Conservation (phyloP, 2,797 vertebrate species). For the Dendrocincla fuliginosa region DNA sequence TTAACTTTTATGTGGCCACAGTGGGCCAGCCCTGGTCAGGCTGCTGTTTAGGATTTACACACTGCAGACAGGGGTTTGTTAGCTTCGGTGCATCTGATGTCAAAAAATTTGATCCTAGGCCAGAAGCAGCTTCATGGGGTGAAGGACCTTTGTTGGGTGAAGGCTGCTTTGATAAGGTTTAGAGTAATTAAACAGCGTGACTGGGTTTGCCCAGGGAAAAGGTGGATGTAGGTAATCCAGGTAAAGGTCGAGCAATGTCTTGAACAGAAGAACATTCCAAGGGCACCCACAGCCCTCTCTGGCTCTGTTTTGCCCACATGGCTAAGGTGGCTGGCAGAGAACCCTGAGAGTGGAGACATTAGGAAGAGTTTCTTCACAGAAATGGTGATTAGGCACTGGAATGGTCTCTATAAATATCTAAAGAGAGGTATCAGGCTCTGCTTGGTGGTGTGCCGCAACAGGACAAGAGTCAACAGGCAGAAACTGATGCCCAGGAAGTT, state of each 20-base stretch:
- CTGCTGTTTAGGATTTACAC: fast-evolving
- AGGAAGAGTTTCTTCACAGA: neutral
- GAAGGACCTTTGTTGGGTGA: no score
- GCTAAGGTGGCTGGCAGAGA: neutral
- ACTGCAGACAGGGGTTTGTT: neutral
- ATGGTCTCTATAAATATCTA: neutral
- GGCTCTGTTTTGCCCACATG: neutral
- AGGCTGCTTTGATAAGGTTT: neutral
- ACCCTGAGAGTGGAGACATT: neutral
- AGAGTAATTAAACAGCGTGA: no score
- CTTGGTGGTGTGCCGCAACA: neutral
- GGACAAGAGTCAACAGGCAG: neutral
- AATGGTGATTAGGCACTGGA: neutral
- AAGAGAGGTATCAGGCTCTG: neutral
- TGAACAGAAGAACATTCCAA: neutral
- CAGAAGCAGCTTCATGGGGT: neutral
- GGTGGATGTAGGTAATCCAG: neutral
- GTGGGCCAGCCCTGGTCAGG: fast-evolving
- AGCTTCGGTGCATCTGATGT: no score
- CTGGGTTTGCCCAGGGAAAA: neutral
- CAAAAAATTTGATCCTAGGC: neutral
- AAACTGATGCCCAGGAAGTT: neutral
- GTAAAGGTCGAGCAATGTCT: neutral
- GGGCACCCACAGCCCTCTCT: neutral
- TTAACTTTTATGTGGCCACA: neutral